A percentile compares a stretch with the other conserved stretches of the same genome.
Evolutionary conservation across 1,140 invertebrate species (phyloP).

Genomic region (Tetramorium alpestre): DNA sequence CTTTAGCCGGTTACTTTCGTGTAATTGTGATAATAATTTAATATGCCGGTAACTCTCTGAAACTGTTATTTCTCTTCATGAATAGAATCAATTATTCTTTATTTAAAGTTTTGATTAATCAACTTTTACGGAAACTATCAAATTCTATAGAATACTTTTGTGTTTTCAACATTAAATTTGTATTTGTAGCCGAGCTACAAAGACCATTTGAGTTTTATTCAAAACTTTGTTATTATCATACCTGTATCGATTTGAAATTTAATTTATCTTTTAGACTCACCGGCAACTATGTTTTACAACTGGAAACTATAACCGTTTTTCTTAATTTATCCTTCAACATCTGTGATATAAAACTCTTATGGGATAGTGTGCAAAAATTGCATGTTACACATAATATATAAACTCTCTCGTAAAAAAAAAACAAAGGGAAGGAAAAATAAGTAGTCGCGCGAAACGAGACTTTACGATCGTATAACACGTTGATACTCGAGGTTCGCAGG

Average conservation of each 20-base stretch:
- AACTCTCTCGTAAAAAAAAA: not conserved
- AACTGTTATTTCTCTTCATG: not conserved
- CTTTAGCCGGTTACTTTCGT: not conserved
- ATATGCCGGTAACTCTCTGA: not conserved
- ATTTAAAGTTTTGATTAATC: not conserved
- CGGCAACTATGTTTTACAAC: not conserved
- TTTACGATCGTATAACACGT: conserved; percentile 34
- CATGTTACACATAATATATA: not conserved
- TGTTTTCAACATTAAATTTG: not conserved
- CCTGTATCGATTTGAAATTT: not conserved
- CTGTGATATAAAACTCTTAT: not conserved
- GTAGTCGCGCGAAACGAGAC: not conserved
- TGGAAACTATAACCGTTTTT: not conserved
- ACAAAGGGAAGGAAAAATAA: not conserved
- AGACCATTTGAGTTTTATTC: not conserved
- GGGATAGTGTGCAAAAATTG: not conserved
- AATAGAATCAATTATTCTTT: not conserved
- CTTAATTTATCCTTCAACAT: not conserved
- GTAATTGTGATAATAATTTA: not conserved
- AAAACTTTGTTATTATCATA: not conserved
- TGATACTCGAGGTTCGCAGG: conserved; percentile 31
- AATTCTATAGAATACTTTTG: not conserved
- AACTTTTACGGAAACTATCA: not conserved
- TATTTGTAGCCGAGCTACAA: not conserved
- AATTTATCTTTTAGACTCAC: not conserved